Percentiles rank a stretch among this genome's conserved stretches.
Evolutionary conservation across 30 jellyfish, hydroid and myxozoan genomes (phyloP).

Genomic region (Turritopsis dohrnii): DNA sequence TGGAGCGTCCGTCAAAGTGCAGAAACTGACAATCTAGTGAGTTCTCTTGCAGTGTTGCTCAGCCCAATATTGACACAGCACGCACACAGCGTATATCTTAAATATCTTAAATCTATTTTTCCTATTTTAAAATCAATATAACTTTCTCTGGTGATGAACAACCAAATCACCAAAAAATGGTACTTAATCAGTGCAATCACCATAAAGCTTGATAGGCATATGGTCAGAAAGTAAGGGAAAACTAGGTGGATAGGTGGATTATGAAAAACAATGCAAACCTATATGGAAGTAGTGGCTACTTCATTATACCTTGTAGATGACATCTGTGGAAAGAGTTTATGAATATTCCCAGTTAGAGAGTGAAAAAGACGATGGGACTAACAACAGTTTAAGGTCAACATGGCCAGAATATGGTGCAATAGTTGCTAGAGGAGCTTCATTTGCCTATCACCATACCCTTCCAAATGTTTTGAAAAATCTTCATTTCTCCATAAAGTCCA

Average conservation of each 20-base stretch:
- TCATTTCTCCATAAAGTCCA: conserved; percentile 34
- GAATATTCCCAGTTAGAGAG: conserved; percentile 69
- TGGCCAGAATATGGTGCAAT: conserved; percentile 75
- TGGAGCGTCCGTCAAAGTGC: conserved; percentile 79
- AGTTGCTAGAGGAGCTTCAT: conserved; percentile 67
- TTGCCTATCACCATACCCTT: conserved; percentile 58
- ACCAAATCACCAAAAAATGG: too few species aligned
- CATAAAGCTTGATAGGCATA: too few species aligned
- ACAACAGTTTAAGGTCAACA: conserved; percentile 13
- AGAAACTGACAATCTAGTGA: conserved; percentile 62
- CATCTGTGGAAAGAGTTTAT: conserved; percentile 70
- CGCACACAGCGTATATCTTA: too few species aligned
- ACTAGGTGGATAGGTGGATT: too few species aligned
- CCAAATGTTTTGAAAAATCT: conserved; percentile 52
- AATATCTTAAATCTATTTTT: too few species aligned
- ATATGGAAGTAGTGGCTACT: too few species aligned
- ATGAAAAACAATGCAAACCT: too few species aligned
- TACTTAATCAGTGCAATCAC: too few species aligned
- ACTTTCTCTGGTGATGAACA: too few species aligned
- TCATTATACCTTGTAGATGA: conserved; percentile 86
- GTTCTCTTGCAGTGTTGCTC: conserved; percentile 14
- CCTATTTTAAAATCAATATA: too few species aligned
- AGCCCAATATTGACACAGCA: too few species aligned
- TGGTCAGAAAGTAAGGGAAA: too few species aligned
- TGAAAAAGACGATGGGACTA: conserved; percentile 42